Base-by-base conservation (phyloP, 2,797 vertebrate species). In the Mareca penelope region DNA sequence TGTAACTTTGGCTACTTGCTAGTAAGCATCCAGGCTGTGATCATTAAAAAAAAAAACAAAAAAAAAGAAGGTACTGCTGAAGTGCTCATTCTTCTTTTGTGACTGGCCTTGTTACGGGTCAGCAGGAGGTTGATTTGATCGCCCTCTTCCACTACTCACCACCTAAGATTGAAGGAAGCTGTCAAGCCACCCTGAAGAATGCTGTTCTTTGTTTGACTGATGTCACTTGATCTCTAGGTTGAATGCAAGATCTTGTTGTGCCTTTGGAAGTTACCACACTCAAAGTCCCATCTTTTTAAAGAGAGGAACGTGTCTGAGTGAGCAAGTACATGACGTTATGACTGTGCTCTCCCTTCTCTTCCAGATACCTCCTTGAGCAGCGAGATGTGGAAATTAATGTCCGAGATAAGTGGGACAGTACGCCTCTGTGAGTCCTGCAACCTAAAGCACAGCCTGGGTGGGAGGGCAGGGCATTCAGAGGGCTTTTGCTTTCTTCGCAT, bases 391-490 rank as follows among this genome's bases (percentile, higher is more conserved):
- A 99, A 96, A 98, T 99, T 93, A 99, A 99, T 95, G 98, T 99
- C 78, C 98, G 98, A 95, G 99, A 99, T 97, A 99, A 99, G 92
- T 99, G 99, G 99, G 99, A 99, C 98, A 99, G 99, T 95, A 99
- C 99, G 53, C 99, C 99, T 13, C 94, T 99, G 99, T 99, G 98
- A 99, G 99, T 98, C 83, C 48, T 65, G 84, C 59, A 52, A 53
- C 69, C 60, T 71, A 16, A 35, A 52, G 70, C 4, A 1, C 15
- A 39, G 81, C 7, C 48, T 70, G 59, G 67, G 59, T 0, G 21
- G 65, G 68, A 46, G 59, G 48, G 52, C 16, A 59, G 70, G 61
- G 37, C 57, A 60, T 68, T 81, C 28, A 35, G 79, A 60, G 56
- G 80, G 76, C 46, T 40, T 70, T 31, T 61, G 16, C 55, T 46